A percentile compares a stretch with the other conserved stretches of the same genome.
Conservation (phyloP, 1,140 invertebrate genomes). For the Triops longicaudatus region DNA sequence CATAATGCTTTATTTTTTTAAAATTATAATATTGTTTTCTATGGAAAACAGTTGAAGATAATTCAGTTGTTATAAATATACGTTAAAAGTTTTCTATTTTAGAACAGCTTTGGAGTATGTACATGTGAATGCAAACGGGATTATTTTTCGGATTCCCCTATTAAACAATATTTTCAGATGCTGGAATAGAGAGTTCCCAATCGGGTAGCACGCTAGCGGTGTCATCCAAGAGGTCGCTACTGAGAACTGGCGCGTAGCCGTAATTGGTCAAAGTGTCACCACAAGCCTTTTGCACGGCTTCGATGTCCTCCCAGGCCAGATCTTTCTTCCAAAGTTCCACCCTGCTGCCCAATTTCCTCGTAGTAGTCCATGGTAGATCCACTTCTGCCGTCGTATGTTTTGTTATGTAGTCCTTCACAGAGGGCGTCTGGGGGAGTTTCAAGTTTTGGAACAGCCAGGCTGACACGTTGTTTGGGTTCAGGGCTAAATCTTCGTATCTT, state of each 20-base stretch:
- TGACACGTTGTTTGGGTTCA: neutral
- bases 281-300: neutral
- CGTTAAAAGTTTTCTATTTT: too few species aligned
- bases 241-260: neutral
- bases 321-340: neutral
- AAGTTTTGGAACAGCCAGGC: neutral
- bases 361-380: neutral
- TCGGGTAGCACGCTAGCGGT: neutral
- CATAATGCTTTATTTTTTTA: too few species aligned
- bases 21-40: too few species aligned
- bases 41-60: too few species aligned
- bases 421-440: neutral
- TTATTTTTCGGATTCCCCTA: too few species aligned
- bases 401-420: slow-evolving; percentile 30
- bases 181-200: neutral
- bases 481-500: neutral
- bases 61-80: too few species aligned
- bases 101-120: too few species aligned
- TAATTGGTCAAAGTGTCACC: neutral
- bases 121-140: too few species aligned
- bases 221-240: neutral
- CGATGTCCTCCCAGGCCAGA: neutral
- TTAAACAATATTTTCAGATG: too few species aligned
- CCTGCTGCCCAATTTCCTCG: neutral
- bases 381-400: slow-evolving; percentile 18